These are phyloP conservation scores for Zoanthus solanderi DNA, from an alignment of 92 coral and sea anemone species.

Conservation along the genomic window DNA sequence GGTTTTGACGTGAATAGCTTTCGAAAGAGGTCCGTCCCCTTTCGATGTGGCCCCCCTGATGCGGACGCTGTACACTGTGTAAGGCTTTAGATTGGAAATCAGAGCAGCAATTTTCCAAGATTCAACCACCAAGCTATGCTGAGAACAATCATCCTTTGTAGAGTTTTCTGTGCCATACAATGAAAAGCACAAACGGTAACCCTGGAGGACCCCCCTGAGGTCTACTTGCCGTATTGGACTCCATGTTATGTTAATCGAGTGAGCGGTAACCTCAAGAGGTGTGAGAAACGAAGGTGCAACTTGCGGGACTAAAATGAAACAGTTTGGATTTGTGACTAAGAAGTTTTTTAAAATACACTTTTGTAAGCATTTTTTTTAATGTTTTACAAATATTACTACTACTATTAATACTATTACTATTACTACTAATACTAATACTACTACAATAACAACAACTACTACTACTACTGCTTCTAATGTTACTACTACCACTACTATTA, in stretches of 20 bases:
- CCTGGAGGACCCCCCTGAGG: constrained; percentile 51
- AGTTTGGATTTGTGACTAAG: not conserved
- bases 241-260: constrained; percentile 75
- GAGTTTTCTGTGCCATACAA: not conserved
- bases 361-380: too few species aligned
- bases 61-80: constrained; percentile 56
- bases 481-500: not conserved
- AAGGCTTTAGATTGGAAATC: constrained; percentile 53
- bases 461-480: not conserved
- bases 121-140: constrained; percentile 37
- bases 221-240: constrained; percentile 52
- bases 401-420: not conserved
- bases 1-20: constrained; percentile 50
- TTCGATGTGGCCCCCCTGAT: constrained; percentile 65
- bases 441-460: not conserved
- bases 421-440: not conserved
- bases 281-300: constrained; percentile 63
- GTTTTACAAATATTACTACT: too few species aligned
- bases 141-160: not conserved
- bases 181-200: constrained; percentile 44
- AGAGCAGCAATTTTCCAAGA: constrained; percentile 40
- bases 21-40: constrained; percentile 73
- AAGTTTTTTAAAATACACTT: not conserved
- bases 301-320: constrained; percentile 70
- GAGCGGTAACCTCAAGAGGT: constrained; percentile 73